Base-by-base conservation (phyloP, 2,113 vertebrate species). In the Thermophis baileyi region DNA sequence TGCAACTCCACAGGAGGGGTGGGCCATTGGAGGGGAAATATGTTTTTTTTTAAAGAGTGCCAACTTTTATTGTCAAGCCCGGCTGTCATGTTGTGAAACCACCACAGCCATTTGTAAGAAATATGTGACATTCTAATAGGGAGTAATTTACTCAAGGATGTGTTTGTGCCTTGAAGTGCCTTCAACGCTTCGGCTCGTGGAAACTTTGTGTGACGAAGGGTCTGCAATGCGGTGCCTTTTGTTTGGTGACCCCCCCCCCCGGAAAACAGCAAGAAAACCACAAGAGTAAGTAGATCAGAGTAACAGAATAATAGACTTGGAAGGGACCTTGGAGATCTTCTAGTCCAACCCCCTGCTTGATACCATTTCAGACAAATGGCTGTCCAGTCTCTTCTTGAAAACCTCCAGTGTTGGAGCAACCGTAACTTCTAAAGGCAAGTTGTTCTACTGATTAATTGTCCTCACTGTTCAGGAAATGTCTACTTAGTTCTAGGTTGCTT, bases 131-230 rank as follows among this genome's bases (percentile, higher is more conserved):
- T 96, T 97, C 98, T 98, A 98, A 98, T 98, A 98, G 97, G 97
- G 98, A 97, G 97, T 97, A 98, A 98, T 98, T 98, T 98, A 98
- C 97, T 97, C 98, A 98, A 98, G 98, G 97, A 98, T 98, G 97
- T 97, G 97, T 98, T 97, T 97, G 97, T 97, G 97, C 97, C 97
- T 98, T 97, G 97, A 98, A 98, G 97, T 97, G 97, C 98, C 97
- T 98, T 98, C 96, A 96, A 89, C 95, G 95, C 96, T 96, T 97
- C 93, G 93, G 96, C 97, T 97, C 96, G 93, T 0, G 94, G 96
- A 97, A 97, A 98, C 97, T 97, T 97, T 94, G 96, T 12, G 87
- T 97, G 97, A 74, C 95, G 96, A 97, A 96, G 96, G 97, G 94
- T 97, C 96, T 97, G 97, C 97, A 98, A 97, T 97, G 97, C 94